Evolutionary conservation across 37 sponge, comb jelly and placozoan species (phyloP).

Genomic region (Spongilla lacustris): DNA sequence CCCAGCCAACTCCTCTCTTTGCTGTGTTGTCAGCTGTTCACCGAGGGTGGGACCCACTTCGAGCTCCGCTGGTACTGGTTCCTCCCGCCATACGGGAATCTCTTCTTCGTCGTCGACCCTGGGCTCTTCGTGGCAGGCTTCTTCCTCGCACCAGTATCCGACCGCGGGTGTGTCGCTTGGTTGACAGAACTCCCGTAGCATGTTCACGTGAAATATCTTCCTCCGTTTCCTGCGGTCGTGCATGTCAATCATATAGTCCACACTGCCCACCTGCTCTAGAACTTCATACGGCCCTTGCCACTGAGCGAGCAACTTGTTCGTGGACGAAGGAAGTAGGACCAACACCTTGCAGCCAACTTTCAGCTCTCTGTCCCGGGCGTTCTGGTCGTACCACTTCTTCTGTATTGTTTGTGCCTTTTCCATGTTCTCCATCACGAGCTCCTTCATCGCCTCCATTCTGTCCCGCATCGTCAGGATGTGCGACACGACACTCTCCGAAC

Average conservation of each 20-base stretch:
- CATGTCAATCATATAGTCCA: constrained; percentile 5
- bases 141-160: too few species aligned
- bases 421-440: constrained; percentile 12
- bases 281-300: constrained; percentile 32
- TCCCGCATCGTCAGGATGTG: constrained; percentile 16
- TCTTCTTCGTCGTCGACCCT: too few species aligned
- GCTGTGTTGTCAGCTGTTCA: too few species aligned
- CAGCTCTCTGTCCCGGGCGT: constrained; percentile 15
- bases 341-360: constrained; percentile 18
- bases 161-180: too few species aligned
- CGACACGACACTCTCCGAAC: constrained; percentile 3
- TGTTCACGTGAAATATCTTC: constrained; percentile 8
- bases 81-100: too few species aligned
- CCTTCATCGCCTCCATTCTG: background rate
- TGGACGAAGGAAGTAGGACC: constrained; percentile 17
- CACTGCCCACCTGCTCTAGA: constrained; percentile 2
- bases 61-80: too few species aligned
- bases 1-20: too few species aligned
- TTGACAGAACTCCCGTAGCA: background rate
- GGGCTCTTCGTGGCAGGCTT: too few species aligned
- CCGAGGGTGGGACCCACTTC: too few species aligned
- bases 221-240: background rate
- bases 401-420: constrained; percentile 15
- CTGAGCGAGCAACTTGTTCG: constrained; percentile 14
- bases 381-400: constrained; percentile 34